Evolutionary conservation across 2,113 vertebrate genomes (phyloP), one percentile per base, ranked within the genome.

Genomic region (Microtus richardsoni): DNA sequence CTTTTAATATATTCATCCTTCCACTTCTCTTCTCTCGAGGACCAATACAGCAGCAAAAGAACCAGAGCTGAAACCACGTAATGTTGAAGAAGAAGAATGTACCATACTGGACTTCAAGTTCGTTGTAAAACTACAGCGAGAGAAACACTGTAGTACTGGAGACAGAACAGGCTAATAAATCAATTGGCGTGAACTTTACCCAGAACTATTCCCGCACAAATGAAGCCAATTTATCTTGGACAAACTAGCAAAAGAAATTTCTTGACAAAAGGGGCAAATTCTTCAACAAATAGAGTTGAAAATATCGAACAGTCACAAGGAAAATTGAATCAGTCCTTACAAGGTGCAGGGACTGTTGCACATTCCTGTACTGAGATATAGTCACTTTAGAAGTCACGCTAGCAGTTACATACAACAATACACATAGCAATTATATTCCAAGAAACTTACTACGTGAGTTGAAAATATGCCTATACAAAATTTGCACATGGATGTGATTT

Each of bases 161-260:
- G 52, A 73, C 83, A 36, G 10, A 75, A 24, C 2, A 87, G 60
- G 49, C 6, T 68, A 64, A 77, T 2, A 73, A 47, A 89, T 11
- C 41, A 49, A 30, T 1, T 64, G 33, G 62, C 73, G 22, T 77
- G 5, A 95, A 80, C 1, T 82, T 36, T 87, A 16, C 7, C 6
- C 49, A 77, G 36, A 75, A 91, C 60, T 0, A 41, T 52, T 85
- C 5, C 44, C 11, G 54, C 17, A 80, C 30, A 82, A 85, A 54
- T 19, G 24, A 1, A 80, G 16, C 71, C 26, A 68, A 62, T 71
- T 86, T 49, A 82, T 88, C 17, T 79, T 80, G 54, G 58, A 85
- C 28, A 94, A 95, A 73, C 68, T 22, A 89, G n/a, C 10, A 80
- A n/a, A 91, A n/a, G 54, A 16, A 88, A 52, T 62, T 93, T 36